These are phyloP conservation scores for Aurelia aurita complex sp. Pacific DNA, from an alignment of 30 jellyfish, hydroid and myxozoan genomes.

Conservation along the genomic window DNA sequence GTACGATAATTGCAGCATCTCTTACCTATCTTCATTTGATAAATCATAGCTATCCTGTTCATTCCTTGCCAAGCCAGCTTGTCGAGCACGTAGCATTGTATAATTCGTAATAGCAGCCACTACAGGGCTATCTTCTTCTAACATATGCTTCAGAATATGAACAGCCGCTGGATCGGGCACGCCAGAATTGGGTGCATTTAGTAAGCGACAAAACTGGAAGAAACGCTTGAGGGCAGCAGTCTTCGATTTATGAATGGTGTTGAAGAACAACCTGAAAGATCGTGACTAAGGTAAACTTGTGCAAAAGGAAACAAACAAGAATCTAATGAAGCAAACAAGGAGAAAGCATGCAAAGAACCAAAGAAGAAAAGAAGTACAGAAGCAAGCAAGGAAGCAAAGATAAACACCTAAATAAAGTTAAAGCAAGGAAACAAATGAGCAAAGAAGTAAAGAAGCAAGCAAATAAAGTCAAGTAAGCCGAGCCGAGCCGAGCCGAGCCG, in stretches of 20 bases:
- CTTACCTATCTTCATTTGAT: slow-evolving; percentile 52
- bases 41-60: slow-evolving; percentile 43
- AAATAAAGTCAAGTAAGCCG: too few relatives aligned
- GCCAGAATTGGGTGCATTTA: slow-evolving; percentile 2
- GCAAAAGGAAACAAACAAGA: too few relatives aligned
- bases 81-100: slow-evolving; percentile 21
- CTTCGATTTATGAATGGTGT: background rate
- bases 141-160: slow-evolving; percentile 5
- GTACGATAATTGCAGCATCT: too few relatives aligned
- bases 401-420: too few relatives aligned
- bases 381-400: too few relatives aligned
- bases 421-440: too few relatives aligned
- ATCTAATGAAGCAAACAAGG: too few relatives aligned
- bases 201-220: slow-evolving; percentile 25
- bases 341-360: too few relatives aligned
- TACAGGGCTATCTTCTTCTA: slow-evolving; percentile 6
- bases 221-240: background rate
- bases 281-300: too few relatives aligned
- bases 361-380: too few relatives aligned
- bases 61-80: slow-evolving; percentile 20
- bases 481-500: too few relatives aligned
- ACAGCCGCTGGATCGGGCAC: background rate
- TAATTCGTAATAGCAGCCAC: slow-evolving; percentile 17
- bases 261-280: background rate
- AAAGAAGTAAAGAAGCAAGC: too few relatives aligned